phyloP scores from a whole-genome alignment of 2,113 vertebrate species.

The Ictidomys tridecemlineatus region DNA sequence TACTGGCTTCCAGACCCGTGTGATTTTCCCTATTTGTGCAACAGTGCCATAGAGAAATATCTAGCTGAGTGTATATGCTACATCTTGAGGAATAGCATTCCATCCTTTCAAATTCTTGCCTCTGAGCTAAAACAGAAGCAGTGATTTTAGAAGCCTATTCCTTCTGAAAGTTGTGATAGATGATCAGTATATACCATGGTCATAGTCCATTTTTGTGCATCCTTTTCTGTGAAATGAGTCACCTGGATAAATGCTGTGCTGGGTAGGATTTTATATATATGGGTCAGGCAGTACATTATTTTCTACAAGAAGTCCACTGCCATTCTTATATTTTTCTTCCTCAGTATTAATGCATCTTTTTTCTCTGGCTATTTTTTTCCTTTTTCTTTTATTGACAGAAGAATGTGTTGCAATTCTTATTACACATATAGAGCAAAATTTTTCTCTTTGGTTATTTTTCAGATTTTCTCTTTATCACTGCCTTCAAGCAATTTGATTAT shows the following conservation, averaged over 20 bases:
- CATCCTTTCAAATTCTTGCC: background rate
- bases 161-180: background rate
- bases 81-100: background rate
- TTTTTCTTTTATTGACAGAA: no score
- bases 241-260: background rate
- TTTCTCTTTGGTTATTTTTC: background rate
- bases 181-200: background rate
- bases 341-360: background rate
- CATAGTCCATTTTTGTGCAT: background rate
- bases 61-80: background rate
- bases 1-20: background rate
- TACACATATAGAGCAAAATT: no score
- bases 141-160: background rate
- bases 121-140: background rate
- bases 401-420: no score
- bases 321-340: background rate
- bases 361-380: background rate
- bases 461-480: background rate
- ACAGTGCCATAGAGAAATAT: background rate
- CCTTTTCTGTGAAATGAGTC: background rate
- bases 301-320: background rate
- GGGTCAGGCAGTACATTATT: background rate
- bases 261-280: background rate
- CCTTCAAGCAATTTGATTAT: background rate
- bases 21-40: background rate